Evolutionary conservation across 2,888 invertebrate species (phyloP).

Genomic region (Trachelus stipa): DNA sequence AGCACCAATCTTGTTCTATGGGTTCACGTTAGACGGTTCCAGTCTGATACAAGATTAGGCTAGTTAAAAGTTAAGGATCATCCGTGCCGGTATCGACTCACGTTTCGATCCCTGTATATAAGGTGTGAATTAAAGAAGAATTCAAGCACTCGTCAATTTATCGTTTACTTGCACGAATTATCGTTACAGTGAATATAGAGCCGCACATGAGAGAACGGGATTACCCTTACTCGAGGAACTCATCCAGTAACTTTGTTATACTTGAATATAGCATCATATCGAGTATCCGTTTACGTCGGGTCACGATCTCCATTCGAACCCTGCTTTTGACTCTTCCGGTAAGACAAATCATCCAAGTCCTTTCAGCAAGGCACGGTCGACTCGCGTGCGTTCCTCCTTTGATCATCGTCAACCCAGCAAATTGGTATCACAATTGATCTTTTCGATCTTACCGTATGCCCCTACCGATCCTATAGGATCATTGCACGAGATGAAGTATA

Average conservation of each 20-base stretch:
- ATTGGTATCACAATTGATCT: neutral
- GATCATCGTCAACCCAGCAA: neutral
- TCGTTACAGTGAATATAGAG: neutral
- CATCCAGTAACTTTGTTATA: neutral
- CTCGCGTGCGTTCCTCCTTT: neutral
- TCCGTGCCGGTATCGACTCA: neutral
- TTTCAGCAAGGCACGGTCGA: constrained; percentile 28
- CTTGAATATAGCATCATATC: neutral
- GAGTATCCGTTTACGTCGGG: constrained; percentile 46
- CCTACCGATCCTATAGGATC: neutral
- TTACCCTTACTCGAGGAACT: neutral
- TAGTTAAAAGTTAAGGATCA: neutral
- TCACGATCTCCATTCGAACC: constrained; percentile 51
- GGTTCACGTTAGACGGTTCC: neutral
- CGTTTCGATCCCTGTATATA: neutral
- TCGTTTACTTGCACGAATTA: neutral
- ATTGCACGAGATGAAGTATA: neutral
- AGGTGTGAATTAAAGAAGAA: neutral
- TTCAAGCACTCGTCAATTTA: neutral
- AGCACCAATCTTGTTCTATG: neutral
- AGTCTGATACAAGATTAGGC: neutral
- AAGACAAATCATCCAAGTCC: constrained; percentile 47
- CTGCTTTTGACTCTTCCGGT: constrained; percentile 27
- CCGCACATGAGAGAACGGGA: neutral
- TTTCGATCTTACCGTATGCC: neutral